These are phyloP conservation scores for Antitype chi DNA, from an alignment of 2,888 invertebrate species.

Conservation along the genomic window DNA sequence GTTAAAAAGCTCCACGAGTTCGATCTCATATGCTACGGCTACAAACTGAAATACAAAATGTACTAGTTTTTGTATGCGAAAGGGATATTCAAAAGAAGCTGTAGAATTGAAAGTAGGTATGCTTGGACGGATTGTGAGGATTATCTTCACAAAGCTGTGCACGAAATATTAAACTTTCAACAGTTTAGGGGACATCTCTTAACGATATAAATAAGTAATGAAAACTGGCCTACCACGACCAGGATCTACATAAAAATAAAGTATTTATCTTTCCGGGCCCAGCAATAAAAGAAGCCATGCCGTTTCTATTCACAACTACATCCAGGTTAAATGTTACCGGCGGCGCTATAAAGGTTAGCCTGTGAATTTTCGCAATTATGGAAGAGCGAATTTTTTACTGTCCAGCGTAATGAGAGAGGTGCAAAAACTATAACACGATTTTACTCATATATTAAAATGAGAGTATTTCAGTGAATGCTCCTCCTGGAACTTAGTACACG, in stretches of 20 bases:
- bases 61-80: constrained; percentile 48
- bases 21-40: constrained; percentile 44
- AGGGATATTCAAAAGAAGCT: constrained; percentile 60
- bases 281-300: constrained; percentile 71
- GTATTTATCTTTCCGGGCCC: constrained; percentile 64
- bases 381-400: constrained; percentile 76
- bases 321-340: constrained; percentile 74
- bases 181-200: constrained; percentile 60
- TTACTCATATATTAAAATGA: constrained; percentile 68
- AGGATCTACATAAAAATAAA: constrained; percentile 58
- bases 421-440: constrained; percentile 70
- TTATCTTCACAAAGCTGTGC: constrained; percentile 69
- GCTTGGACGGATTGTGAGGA: constrained; percentile 61
- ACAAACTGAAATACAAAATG: constrained; percentile 66
- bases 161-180: constrained; percentile 70
- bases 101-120: constrained; percentile 42
- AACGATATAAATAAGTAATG: constrained; percentile 66
- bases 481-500: constrained; percentile 74
- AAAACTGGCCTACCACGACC: constrained; percentile 29
- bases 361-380: constrained; percentile 78
- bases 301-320: constrained; percentile 74
- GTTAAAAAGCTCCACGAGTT: constrained; percentile 42
- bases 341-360: constrained; percentile 74
- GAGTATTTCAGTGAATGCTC: constrained; percentile 70
- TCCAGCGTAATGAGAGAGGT: constrained; percentile 76